phyloP scores from a whole-genome alignment of 2,113 vertebrate genomes.

The Corydoras sp. region DNA sequence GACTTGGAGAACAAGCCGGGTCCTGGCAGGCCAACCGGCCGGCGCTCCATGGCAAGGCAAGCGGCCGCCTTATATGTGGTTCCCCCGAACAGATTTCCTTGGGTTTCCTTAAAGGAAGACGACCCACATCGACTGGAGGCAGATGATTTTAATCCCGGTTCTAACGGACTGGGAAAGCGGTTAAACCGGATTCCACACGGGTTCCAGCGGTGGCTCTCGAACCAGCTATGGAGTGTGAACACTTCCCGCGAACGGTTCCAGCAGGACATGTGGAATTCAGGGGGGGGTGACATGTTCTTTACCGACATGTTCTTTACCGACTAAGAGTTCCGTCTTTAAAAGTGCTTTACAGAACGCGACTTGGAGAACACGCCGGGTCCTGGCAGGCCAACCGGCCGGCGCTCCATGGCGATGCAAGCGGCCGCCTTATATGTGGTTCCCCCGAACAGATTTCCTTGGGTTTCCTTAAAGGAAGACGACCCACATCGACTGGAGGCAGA shows the following conservation, averaged over 20 bases:
- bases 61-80: slow-evolving; percentile 72
- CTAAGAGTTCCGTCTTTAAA: slow-evolving; percentile 59
- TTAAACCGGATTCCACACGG: neutral
- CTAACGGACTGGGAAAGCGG: neutral
- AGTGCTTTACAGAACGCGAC: slow-evolving; percentile 64
- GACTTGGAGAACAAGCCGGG: slow-evolving; percentile 69
- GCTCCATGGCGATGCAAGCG: slow-evolving; percentile 69
- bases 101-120: neutral
- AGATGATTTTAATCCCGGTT: neutral
- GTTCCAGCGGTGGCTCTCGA: neutral
- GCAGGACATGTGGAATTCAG: slow-evolving; percentile 26
- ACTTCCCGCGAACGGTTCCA: slow-evolving; percentile 34
- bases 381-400: slow-evolving; percentile 61
- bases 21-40: slow-evolving; percentile 63
- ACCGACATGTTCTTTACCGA: slow-evolving; percentile 29
- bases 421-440: slow-evolving; percentile 72
- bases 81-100: slow-evolving; percentile 46
- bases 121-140: neutral
- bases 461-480: neutral
- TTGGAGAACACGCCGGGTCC: slow-evolving; percentile 67
- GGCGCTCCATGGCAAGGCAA: slow-evolving; percentile 64
- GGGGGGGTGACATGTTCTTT: neutral
- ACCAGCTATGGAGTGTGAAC: neutral
- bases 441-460: slow-evolving; percentile 29
- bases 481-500: neutral